phyloP scores from a whole-genome alignment of 2,797 vertebrate species.

The Mormyrops boulengeri region DNA sequence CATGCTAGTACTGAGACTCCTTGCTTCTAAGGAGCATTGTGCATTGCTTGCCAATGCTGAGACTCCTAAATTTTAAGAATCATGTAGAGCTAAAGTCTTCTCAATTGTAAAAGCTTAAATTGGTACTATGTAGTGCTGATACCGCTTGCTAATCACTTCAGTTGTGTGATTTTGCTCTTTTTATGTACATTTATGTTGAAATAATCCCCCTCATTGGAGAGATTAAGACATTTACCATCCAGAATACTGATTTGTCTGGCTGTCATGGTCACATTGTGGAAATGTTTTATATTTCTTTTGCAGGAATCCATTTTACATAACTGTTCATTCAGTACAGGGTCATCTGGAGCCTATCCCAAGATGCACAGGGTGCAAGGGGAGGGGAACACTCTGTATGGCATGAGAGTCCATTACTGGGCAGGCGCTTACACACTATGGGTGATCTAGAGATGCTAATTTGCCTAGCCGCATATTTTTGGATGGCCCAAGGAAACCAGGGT shows the following conservation, averaged over 20 bases:
- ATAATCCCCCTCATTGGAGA: slow-evolving; percentile 33
- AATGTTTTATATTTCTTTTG: background rate
- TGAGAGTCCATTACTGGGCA: background rate
- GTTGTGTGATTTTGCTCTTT: slow-evolving; percentile 34
- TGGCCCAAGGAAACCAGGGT: background rate
- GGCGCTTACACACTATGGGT: background rate
- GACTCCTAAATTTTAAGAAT: background rate
- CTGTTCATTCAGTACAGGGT: background rate
- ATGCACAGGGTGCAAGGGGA: background rate
- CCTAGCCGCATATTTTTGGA: background rate
- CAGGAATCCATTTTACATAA: background rate
- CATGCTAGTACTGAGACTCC: background rate
- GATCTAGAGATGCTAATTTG: background rate
- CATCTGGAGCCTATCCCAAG: background rate
- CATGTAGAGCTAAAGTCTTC: slow-evolving; percentile 62
- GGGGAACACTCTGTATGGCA: background rate
- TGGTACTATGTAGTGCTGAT: slow-evolving; percentile 60
- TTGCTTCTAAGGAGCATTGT: background rate
- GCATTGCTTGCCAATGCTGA: background rate
- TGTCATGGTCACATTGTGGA: background rate
- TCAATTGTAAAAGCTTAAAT: slow-evolving; percentile 29
- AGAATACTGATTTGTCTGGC: background rate
- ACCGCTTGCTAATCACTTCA: slow-evolving; percentile 55
- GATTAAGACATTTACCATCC: background rate
- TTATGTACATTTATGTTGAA: slow-evolving; percentile 43